Conservation (phyloP, 1,140 invertebrate species). For the Drosophila equinoxialis region DNA sequence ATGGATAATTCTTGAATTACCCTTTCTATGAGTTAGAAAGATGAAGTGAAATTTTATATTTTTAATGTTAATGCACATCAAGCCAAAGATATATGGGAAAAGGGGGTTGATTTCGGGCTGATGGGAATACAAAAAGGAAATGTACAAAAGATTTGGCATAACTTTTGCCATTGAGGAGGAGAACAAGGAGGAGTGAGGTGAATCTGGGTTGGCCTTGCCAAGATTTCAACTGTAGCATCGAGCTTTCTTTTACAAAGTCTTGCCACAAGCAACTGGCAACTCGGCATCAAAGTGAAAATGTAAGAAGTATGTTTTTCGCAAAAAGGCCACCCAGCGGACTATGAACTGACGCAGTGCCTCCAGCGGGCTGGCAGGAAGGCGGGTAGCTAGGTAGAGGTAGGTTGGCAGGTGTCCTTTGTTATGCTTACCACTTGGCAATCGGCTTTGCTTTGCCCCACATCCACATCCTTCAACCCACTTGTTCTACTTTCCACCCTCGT, state of each 20-base stretch:
- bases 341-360: constrained; percentile 31
- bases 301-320: constrained; percentile 67
- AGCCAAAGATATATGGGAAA: constrained; percentile 37
- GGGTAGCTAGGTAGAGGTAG: constrained; percentile 24
- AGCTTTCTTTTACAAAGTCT: constrained; percentile 45
- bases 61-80: constrained; percentile 54
- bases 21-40: no score
- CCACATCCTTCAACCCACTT: constrained; percentile 1
- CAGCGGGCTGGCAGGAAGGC: neutral
- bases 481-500: constrained; percentile 52
- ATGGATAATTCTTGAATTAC: no score
- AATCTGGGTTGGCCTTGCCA: neutral
- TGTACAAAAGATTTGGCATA: constrained; percentile 18
- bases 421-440: constrained; percentile 80
- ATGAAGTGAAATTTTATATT: no score
- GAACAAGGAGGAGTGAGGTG: neutral
- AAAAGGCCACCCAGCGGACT: constrained; percentile 55
- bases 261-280: constrained; percentile 31
- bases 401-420: constrained; percentile 78
- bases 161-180: neutral
- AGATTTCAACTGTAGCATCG: constrained; percentile 36
- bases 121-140: constrained; percentile 2
- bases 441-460: constrained; percentile 62
- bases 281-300: constrained; percentile 72
- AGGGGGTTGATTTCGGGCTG: neutral